Conservation (phyloP, 1,140 invertebrate genomes). For the Drosophila orena region DNA sequence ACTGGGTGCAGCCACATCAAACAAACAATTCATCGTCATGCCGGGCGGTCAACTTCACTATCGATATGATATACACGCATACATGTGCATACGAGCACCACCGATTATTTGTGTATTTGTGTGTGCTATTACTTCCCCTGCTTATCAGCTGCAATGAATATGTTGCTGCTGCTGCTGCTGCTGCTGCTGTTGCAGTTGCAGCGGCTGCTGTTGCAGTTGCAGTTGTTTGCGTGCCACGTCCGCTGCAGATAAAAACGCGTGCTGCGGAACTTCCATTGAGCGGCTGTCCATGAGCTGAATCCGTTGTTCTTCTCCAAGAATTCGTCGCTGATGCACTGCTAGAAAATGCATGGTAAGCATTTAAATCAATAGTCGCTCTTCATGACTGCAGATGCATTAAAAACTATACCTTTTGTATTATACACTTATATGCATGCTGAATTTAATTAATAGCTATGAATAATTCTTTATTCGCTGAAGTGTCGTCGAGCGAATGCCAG, state of each 20-base stretch:
- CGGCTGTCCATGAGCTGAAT: slow-evolving; percentile 34
- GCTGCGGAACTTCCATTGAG: slow-evolving; percentile 62
- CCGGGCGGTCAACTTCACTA: slow-evolving; percentile 58
- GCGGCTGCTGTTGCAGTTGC: slow-evolving; percentile 5
- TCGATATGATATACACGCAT: slow-evolving; percentile 37
- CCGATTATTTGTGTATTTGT: slow-evolving; percentile 18
- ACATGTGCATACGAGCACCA: too few species aligned
- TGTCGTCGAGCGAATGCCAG: too few species aligned
- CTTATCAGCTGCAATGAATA: slow-evolving; percentile 62
- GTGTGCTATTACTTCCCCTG: slow-evolving; percentile 8
- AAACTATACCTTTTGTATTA: too few species aligned
- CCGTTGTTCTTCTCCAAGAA: slow-evolving; percentile 30
- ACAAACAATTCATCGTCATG: slow-evolving; percentile 43
- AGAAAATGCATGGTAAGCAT: not conserved
- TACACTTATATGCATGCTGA: too few species aligned
- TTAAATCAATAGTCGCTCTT: too few species aligned
- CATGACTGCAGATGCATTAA: too few species aligned
- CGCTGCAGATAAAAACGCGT: slow-evolving; percentile 78
- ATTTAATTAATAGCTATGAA: not conserved
- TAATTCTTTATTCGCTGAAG: not conserved
- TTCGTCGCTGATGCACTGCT: slow-evolving; percentile 25
- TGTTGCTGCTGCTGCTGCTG: slow-evolving; percentile 24
- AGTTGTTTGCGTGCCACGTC: slow-evolving; percentile 64
- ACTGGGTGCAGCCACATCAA: slow-evolving; percentile 61
- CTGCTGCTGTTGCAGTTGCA: slow-evolving; percentile 7